Conservation (phyloP, 2,113 vertebrate genomes). For the Sorex fumeus region DNA sequence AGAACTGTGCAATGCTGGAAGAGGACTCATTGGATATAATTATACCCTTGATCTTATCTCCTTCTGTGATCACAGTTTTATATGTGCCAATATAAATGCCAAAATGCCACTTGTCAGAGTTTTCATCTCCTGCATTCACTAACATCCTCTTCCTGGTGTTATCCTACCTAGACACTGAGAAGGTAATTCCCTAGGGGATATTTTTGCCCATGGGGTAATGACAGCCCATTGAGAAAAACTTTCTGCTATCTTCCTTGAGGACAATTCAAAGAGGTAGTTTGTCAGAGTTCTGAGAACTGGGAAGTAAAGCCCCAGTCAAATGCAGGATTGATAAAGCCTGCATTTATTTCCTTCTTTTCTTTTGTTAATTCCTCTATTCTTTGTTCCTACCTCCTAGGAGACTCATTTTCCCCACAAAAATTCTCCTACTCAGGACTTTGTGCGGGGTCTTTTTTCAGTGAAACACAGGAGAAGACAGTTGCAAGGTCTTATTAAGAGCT, state of each 20-base stretch:
- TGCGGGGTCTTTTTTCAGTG: neutral
- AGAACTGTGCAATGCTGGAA: neutral
- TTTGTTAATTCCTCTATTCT: neutral
- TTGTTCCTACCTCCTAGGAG: neutral
- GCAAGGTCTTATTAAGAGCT: neutral
- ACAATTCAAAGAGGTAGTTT: neutral
- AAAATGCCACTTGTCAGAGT: neutral
- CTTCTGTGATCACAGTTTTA: neutral
- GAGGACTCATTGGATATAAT: neutral
- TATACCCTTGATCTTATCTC: neutral
- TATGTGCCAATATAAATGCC: neutral
- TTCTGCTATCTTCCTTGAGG: neutral
- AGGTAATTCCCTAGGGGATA: neutral
- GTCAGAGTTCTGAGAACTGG: neutral
- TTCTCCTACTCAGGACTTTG: neutral
- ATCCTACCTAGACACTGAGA: neutral
- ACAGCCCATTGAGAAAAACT: neutral
- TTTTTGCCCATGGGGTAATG: neutral
- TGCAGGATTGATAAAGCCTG: neutral
- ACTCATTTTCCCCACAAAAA: neutral
- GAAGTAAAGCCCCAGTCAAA: neutral
- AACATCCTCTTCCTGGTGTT: neutral
- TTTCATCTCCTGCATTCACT: neutral
- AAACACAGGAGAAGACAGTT: neutral
- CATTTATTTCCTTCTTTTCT: neutral